phyloP scores from a whole-genome alignment of 2,113 vertebrate genomes.

The Nesoenas mayeri region DNA sequence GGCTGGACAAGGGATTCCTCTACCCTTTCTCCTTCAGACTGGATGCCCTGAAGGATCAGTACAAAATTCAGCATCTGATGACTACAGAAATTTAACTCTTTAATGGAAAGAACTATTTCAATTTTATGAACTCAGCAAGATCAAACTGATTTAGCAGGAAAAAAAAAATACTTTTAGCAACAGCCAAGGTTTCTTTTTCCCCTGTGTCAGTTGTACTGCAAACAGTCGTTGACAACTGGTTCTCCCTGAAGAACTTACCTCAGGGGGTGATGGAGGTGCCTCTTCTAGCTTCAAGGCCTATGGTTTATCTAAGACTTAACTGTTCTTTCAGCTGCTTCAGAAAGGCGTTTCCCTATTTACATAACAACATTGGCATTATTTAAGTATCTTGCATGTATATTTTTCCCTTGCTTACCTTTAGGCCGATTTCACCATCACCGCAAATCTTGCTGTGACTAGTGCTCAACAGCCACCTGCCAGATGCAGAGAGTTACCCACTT shows the following conservation, averaged over 20 bases:
- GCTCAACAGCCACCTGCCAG: background rate
- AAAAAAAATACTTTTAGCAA: background rate
- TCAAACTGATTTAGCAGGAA: background rate
- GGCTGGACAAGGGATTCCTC: background rate
- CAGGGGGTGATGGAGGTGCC: background rate
- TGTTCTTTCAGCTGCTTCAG: background rate
- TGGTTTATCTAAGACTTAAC: background rate
- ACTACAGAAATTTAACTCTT: background rate
- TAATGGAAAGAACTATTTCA: background rate
- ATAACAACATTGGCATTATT: background rate
- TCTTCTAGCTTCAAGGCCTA: background rate
- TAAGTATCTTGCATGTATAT: background rate
- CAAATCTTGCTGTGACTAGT: background rate
- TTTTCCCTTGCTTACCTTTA: background rate
- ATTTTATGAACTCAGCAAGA: background rate
- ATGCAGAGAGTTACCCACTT: background rate
- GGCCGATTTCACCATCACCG: background rate
- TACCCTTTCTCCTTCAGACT: background rate
- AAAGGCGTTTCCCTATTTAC: background rate
- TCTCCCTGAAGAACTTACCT: background rate
- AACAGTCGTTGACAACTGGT: background rate
- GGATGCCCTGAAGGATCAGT: background rate
- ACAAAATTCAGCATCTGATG: background rate
- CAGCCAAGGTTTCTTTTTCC: background rate
- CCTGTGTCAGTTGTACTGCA: background rate